Evolutionary conservation across 2,888 invertebrate genomes (phyloP).

Genomic region (Nipponacmea schrenckii): DNA sequence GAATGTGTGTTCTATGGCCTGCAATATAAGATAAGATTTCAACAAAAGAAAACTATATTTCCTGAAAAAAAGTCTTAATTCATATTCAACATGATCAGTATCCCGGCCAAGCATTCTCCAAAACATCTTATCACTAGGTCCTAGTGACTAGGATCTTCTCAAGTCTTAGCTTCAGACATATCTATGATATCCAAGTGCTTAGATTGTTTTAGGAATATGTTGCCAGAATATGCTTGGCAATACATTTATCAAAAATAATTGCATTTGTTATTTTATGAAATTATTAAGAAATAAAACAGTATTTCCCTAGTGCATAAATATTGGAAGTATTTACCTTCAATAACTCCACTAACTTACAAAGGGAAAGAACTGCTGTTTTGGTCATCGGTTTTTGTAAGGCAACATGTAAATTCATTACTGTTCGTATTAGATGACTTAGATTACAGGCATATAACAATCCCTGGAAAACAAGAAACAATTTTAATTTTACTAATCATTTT

Average conservation of each 20-base stretch:
- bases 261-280: too few species aligned
- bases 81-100: neutral
- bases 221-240: too few species aligned
- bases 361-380: constrained; percentile 78
- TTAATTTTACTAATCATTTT: too few species aligned
- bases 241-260: too few species aligned
- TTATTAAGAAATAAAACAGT: neutral
- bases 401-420: constrained; percentile 77
- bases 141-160: too few species aligned
- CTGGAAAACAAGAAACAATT: constrained; percentile 64
- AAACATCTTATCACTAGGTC: too few species aligned
- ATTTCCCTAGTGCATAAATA: too few species aligned
- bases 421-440: constrained; percentile 74
- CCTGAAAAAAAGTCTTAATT: neutral
- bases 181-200: too few species aligned
- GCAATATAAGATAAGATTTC: constrained; percentile 19
- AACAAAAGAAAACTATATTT: constrained; percentile 1
- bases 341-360: constrained; percentile 85
- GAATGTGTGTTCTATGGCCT: constrained; percentile 78
- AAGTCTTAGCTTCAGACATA: too few species aligned
- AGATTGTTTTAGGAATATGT: too few species aligned
- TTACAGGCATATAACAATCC: constrained; percentile 78
- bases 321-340: constrained; percentile 72
- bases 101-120: too few species aligned
- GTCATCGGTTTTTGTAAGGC: constrained; percentile 81